Conservation (phyloP, 2,113 vertebrate genomes). For the Hemicordylus capensis region DNA sequence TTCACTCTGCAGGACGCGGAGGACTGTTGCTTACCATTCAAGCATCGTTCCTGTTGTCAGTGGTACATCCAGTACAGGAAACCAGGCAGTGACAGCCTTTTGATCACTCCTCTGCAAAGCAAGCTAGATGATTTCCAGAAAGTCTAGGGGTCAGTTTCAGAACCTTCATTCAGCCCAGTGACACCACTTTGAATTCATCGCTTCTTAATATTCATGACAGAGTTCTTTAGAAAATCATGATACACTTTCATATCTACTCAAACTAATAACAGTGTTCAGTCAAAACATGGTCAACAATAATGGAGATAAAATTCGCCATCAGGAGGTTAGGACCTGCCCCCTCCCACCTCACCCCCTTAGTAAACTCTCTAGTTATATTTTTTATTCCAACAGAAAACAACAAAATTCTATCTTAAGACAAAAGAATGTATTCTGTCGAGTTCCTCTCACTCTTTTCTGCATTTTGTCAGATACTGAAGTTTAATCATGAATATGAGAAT, state of each 20-base stretch:
- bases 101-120: fast-evolving
- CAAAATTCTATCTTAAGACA: not conserved
- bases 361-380: not conserved
- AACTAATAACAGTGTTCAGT: not conserved
- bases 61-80: not conserved
- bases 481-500: not conserved
- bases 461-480: not conserved
- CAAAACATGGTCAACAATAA: not conserved
- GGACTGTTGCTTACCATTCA: not conserved
- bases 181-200: not conserved
- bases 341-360: too few species aligned
- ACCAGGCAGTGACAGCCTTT: fast-evolving
- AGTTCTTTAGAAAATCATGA: not conserved
- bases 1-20: not conserved
- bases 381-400: not conserved
- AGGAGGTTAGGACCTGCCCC: not conserved
- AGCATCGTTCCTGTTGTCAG: not conserved
- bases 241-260: not conserved
- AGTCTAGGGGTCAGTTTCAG: fast-evolving
- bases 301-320: not conserved
- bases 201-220: not conserved
- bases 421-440: not conserved
- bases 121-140: fast-evolving
- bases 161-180: not conserved
- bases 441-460: not conserved